Conservation (phyloP, 2,888 invertebrate species). For the Caenorhabditis imperialis region DNA sequence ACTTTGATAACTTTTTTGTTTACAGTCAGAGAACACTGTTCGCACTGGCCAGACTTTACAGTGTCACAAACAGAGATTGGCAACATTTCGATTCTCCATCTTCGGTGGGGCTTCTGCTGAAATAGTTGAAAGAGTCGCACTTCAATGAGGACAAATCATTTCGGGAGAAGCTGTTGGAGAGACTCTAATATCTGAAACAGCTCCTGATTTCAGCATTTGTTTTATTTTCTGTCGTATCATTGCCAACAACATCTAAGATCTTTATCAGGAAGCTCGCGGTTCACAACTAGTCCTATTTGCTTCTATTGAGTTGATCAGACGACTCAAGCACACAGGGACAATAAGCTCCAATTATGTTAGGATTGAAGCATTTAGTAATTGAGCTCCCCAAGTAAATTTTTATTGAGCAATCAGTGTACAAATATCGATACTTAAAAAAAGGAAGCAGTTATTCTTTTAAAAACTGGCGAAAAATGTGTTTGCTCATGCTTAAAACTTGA, state of each 20-base stretch:
- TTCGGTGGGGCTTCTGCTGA: conserved; percentile 16
- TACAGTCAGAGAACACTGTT: background rate
- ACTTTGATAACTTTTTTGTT: conserved; percentile 10
- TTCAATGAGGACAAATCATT: conserved; percentile 37
- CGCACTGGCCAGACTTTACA: conserved; percentile 41
- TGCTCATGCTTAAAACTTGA: conserved; percentile 17
- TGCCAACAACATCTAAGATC: conserved; percentile 64
- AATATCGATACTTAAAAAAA: background rate
- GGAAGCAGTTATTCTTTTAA: background rate
- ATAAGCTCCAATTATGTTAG: conserved; percentile 52
- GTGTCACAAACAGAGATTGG: conserved; percentile 36
- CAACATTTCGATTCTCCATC: conserved; percentile 40
- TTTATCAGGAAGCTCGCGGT: conserved; percentile 58
- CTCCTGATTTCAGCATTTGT: too few relatives aligned
- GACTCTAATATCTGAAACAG: too few relatives aligned
- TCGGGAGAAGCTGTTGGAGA: conserved; percentile 21
- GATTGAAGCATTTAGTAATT: background rate
- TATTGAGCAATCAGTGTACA: too few relatives aligned
- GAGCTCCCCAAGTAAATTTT: too few relatives aligned
- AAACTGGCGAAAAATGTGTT: conserved; percentile 25
- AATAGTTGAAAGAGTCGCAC: conserved; percentile 30
- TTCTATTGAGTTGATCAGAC: conserved; percentile 60
- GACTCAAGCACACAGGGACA: conserved; percentile 68
- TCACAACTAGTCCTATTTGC: conserved; percentile 47
- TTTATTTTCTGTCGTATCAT: too few relatives aligned